phyloP scores from a whole-genome alignment of 2,797 vertebrate genomes.

The Halcyon badia region DNA sequence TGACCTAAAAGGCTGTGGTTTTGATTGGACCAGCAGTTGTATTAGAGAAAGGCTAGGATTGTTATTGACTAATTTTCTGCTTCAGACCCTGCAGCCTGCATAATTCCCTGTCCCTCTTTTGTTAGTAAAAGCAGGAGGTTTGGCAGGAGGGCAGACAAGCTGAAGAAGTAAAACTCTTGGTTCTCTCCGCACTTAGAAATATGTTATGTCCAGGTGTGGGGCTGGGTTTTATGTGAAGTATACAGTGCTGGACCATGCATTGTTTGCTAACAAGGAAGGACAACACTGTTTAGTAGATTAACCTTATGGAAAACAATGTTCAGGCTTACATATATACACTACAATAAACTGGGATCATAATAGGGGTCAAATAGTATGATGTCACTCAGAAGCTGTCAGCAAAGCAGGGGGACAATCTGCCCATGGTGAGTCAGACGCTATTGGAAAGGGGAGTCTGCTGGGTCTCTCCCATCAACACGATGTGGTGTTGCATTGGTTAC shows the following conservation, averaged over 20 bases:
- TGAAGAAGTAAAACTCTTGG: neutral
- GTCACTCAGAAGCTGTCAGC: neutral
- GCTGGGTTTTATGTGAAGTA: neutral
- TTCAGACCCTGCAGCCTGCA: neutral
- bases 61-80: neutral
- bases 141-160: neutral
- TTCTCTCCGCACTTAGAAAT: neutral
- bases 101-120: neutral
- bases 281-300: neutral
- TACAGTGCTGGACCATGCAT: neutral
- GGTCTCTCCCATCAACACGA: neutral
- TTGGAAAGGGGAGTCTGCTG: neutral
- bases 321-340: neutral
- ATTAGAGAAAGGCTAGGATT: neutral
- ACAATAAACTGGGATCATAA: neutral
- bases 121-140: neutral
- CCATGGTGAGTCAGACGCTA: neutral
- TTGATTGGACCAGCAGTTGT: neutral
- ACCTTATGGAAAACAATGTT: neutral
- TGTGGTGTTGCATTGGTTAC: neutral
- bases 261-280: neutral
- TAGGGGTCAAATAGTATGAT: rapidly evolving
- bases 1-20: neutral
- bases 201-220: neutral
- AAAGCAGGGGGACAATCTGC: neutral